Base-by-base conservation (phyloP, 2,113 vertebrate genomes). In the Shinisaurus crocodilurus region DNA sequence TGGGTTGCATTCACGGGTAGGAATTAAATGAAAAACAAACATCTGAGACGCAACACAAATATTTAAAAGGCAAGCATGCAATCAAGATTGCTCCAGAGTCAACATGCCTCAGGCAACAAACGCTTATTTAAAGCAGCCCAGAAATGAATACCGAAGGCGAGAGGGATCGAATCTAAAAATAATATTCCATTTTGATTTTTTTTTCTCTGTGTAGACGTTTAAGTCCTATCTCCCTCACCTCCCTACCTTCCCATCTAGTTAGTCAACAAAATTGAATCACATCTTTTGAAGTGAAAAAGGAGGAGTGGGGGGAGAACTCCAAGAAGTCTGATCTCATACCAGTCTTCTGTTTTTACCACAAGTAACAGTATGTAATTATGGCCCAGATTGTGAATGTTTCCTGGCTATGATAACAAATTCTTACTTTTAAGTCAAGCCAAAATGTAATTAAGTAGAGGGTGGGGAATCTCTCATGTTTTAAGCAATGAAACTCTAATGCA, bases 11-110 rank as follows among this genome's bases (percentile, higher is more conserved):
- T 54, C 48, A 90, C 82, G 63, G 89, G 27, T 84, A 23, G 13
- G 45, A 90, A 80, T 94, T 89, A 90, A 92, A 88, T 85, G 65
- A 85, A 85, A 84, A 88, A 43, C 27, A 89, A 89, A 69, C 43
- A 20, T 70, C 54, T 83, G 79, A 75, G 67, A 86, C 1, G 0
- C 63, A 90, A 79, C 40, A 75, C 50, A 92, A 88, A 76, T 23
- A 67, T 50, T 88, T 70, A 25, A 34, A 80, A 76, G 23, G 72
- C 67, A 91, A 25, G 3, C 40, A 48, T 80, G 2, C 70, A 13
- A 85, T 88, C 54, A 82, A 75, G 43, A 70, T 90, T 79, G 48
- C 37, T 87, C n/a, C 85, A 65, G 60, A 85, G 23, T 45, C 63
- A 91, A 76, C 76, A 79, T 45, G 70, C 6, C 20, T 48, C 81